phyloP scores from a whole-genome alignment of 2,888 invertebrate species.

The Acanthopleura granulata region DNA sequence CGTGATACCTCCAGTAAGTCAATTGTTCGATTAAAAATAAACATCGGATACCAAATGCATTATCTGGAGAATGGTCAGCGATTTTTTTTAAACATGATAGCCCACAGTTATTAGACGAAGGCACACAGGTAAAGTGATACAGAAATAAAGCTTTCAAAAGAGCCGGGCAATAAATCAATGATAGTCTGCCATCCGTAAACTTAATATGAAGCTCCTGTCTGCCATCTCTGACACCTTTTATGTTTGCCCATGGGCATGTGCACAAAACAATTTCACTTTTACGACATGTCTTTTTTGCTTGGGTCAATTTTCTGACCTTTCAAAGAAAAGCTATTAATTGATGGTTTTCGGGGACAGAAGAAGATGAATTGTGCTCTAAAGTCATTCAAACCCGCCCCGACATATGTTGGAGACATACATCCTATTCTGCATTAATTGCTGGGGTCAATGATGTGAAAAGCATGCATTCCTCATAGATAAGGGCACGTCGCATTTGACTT shows the following conservation, averaged over 20 bases:
- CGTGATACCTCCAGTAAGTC: no score
- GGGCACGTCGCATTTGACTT: no score
- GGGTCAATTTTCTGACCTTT: slow-evolving; percentile 16
- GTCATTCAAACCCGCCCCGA: slow-evolving; percentile 3
- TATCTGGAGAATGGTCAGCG: no score
- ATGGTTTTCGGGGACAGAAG: not conserved
- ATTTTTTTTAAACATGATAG: not conserved
- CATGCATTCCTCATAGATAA: no score
- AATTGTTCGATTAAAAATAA: no score
- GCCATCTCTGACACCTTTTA: slow-evolving; percentile 12
- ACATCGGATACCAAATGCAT: no score
- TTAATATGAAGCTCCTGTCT: not conserved
- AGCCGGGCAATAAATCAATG: not conserved
- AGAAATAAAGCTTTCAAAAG: not conserved
- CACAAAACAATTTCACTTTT: slow-evolving; percentile 7
- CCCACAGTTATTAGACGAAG: not conserved
- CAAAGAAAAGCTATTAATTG: slow-evolving; percentile 5
- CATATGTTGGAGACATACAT: not conserved
- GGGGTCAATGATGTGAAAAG: no score
- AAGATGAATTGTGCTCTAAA: not conserved
- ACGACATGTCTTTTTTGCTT: slow-evolving; percentile 1
- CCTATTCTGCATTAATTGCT: no score
- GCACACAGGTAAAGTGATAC: not conserved
- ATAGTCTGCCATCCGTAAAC: not conserved
- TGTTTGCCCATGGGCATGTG: not conserved